A percentile compares a stretch with the other conserved stretches of the same genome.
Conservation (phyloP, 1,140 invertebrate genomes). For the Metaphire vulgaris region DNA sequence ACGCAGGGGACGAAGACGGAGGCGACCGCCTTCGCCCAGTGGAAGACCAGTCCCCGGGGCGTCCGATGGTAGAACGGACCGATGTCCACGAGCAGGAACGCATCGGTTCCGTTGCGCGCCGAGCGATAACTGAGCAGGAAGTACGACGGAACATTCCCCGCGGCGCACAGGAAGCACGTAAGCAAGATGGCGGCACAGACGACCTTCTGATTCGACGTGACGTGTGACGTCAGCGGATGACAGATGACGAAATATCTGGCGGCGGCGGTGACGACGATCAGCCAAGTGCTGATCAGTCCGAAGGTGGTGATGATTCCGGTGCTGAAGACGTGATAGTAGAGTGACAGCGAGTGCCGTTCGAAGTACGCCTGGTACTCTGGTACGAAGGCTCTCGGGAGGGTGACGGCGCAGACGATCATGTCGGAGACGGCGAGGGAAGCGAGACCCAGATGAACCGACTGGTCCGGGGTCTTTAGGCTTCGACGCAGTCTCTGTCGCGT, state of each 20-base stretch:
- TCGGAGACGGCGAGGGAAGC: slow-evolving; percentile 11
- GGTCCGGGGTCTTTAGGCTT: not conserved
- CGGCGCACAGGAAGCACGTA: not conserved
- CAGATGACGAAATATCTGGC: slow-evolving; percentile 14
- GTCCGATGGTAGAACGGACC: not conserved
- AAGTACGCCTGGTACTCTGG: not conserved
- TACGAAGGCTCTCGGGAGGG: not conserved
- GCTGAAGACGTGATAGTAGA: slow-evolving; percentile 6
- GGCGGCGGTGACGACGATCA: slow-evolving; percentile 16
- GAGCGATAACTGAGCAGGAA: not conserved
- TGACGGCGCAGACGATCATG: slow-evolving; percentile 9
- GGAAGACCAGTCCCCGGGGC: not conserved
- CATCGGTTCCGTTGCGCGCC: not conserved
- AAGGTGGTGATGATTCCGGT: slow-evolving; percentile 2
- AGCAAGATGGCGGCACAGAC: not conserved
- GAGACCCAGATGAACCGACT: slow-evolving; percentile 8
- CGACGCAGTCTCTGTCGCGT: slow-evolving; percentile 5
- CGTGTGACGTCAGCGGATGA: slow-evolving; percentile 6
- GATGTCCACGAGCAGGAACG: slow-evolving; percentile 9
- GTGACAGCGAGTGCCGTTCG: not conserved
- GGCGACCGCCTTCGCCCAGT: not conserved
- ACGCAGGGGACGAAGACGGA: not conserved
- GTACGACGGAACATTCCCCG: slow-evolving; percentile 10
- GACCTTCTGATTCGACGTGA: not conserved
- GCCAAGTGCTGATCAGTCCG: slow-evolving; percentile 3